phyloP scores from a whole-genome alignment of 2,113 vertebrate species.

The Rhizomys pruinosus region DNA sequence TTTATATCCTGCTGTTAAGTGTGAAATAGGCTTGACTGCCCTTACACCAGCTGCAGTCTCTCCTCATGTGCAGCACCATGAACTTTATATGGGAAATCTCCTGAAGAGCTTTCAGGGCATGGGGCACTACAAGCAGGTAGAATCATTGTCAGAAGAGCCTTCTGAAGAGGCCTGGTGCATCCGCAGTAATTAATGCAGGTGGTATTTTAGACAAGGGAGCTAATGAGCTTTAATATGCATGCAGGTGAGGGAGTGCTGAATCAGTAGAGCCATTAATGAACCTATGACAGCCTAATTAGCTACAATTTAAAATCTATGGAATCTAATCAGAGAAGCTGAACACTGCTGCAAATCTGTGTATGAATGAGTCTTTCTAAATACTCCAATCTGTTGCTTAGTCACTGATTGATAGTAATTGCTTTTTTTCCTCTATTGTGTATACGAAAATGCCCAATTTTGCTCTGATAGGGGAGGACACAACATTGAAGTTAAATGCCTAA shows the following conservation, averaged over 20 bases:
- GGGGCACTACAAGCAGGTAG: conserved; percentile 85
- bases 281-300: conserved; percentile 99
- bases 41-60: conserved; percentile 84
- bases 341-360: conserved; percentile 96
- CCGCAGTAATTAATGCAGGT: conserved; percentile 98
- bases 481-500: conserved; percentile 88
- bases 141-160: conserved; percentile 89
- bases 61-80: conserved; percentile 52
- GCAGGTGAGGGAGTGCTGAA: conserved; percentile 99
- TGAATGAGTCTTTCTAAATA: conserved; percentile 96
- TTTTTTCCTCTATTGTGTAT: conserved; percentile 89
- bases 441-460: conserved; percentile 88
- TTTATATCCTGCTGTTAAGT: conserved; percentile 87
- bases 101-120: conserved; percentile 81
- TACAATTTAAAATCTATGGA: conserved; percentile 99
- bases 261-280: conserved; percentile 99
- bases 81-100: conserved; percentile 76
- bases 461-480: conserved; percentile 89
- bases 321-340: conserved; percentile 98
- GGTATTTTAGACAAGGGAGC: conserved; percentile 98
- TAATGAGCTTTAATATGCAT: conserved; percentile 99
- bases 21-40: conserved; percentile 86
- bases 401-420: conserved; percentile 98
- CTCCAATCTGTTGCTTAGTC: conserved; percentile 97
- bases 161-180: conserved; percentile 91